Base-by-base conservation (phyloP, 2,888 invertebrate species). In the Drosophila koepferae region DNA sequence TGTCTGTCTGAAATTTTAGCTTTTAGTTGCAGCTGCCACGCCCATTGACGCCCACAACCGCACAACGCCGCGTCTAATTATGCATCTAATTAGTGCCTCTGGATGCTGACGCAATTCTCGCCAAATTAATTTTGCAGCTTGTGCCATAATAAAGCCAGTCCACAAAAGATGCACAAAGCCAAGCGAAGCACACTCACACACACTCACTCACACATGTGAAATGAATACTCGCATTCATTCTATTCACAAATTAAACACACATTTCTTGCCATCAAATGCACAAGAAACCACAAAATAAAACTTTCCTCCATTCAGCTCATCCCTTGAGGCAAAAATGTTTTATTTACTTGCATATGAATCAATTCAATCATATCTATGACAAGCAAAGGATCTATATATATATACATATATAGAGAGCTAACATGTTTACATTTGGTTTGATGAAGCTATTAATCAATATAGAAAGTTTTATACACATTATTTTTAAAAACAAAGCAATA, bases 21-120 rank as follows among this genome's bases (percentile, higher is more conserved):
- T 61, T 72, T 36, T 48, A 31, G 40, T 12, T 43, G 72, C 53
- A 28, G 53, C 40, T 28, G 38, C 38, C 49, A 23, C 49, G 34
- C 59, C 59, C n/a, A 12, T 3, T 14, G 1, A 1, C 31, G 53
- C 54, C 40, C 34, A 41, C 41, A 31, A 31, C 20, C 61, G 46
- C 51, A 48, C 62, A 28, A 49, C 48, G n/a, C 44, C 63, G 53
- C 70, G 72, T 88, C 88, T 88, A 82, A 82, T 82, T 82, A 82
- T 82, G 88, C 82, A 82, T 85, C 82, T 82, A 85, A 82, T 82
- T 82, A 82, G 88, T 79, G 72, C 66, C 67, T 78, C 63, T 77
- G 85, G 75, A 66, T 85, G 73, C 75, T 61, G 59, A 54, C 56
- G 86, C 79, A 82, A 82, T 75, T 72, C 80, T 79, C 64, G 66